Percentiles rank a stretch among this genome's conserved stretches.
These are phyloP conservation scores for Salmo trutta DNA, from an alignment of 2,797 vertebrate genomes.

Conservation along the genomic window DNA sequence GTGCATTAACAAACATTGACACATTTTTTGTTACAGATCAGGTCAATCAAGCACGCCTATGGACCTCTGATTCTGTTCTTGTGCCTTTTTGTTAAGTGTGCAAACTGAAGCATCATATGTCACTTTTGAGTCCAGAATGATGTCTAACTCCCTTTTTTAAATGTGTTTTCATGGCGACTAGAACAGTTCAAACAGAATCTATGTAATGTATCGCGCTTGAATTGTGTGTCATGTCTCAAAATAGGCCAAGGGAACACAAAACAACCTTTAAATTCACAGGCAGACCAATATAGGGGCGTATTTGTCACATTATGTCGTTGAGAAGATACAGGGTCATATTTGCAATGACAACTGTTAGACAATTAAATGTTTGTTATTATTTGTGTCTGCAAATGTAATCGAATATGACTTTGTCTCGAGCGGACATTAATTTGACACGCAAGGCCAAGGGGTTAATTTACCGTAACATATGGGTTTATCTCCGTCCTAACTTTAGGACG, in stretches of 20 bases:
- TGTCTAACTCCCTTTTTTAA: conserved; percentile 18
- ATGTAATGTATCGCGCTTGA: conserved; percentile 55
- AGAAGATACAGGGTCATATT: background rate
- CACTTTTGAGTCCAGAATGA: conserved; percentile 8
- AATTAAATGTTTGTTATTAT: conserved; percentile 39
- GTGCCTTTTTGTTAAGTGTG: background rate
- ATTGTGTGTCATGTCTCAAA: conserved; percentile 57
- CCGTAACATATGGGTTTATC: conserved; percentile 68
- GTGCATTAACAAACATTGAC: too few relatives aligned
- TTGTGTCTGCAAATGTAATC: conserved; percentile 38
- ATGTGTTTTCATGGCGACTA: conserved; percentile 25
- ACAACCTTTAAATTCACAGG: conserved; percentile 28
- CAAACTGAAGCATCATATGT: conserved; percentile 6
- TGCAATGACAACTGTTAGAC: conserved; percentile 14
- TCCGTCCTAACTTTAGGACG: conserved; percentile 63
- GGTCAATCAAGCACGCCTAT: background rate
- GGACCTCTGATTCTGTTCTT: background rate
- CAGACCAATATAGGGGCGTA: background rate
- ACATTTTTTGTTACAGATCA: too few relatives aligned
- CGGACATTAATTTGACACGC: conserved; percentile 56
- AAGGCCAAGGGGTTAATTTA: conserved; percentile 68
- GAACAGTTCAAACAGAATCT: conserved; percentile 43
- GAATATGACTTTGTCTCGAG: conserved; percentile 62
- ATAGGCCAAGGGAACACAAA: conserved; percentile 48
- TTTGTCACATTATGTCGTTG: background rate